These are phyloP conservation scores for Egretta garzetta DNA, from an alignment of 2,113 vertebrate genomes.

Conservation along the genomic window DNA sequence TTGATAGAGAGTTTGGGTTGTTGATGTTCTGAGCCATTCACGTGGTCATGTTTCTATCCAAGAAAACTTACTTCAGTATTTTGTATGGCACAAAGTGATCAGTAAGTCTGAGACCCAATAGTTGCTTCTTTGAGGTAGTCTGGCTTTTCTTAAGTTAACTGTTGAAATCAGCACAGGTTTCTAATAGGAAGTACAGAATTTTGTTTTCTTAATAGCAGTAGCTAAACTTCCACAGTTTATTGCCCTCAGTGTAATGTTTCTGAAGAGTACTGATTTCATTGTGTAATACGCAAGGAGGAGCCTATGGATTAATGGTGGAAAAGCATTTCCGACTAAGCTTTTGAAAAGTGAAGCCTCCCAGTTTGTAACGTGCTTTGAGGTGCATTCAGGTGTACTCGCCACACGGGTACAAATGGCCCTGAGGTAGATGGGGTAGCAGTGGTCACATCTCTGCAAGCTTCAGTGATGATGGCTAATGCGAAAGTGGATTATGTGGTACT, in stretches of 20 bases:
- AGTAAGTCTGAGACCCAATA: background rate
- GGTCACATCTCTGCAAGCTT: background rate
- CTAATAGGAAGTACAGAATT: background rate
- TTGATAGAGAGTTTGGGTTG: background rate
- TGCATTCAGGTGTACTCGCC: accelerated
- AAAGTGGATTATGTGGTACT: background rate
- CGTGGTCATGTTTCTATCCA: background rate
- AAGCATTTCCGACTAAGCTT: background rate
- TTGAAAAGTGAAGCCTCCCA: background rate
- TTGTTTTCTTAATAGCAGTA: background rate
- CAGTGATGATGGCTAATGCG: background rate
- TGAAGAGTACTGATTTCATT: background rate
- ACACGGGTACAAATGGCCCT: background rate
- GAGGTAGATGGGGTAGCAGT: background rate
- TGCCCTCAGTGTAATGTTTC: background rate
- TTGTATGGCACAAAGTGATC: background rate
- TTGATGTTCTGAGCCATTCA: background rate
- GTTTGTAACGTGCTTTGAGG: background rate
- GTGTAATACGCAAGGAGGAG: background rate
- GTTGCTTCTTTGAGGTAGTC: background rate
- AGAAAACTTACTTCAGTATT: accelerated
- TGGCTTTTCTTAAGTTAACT: background rate
- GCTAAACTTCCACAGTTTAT: background rate
- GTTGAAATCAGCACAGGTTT: background rate
- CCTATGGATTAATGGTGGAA: background rate